These are phyloP conservation scores for Drosophila prostipennis DNA, from an alignment of 2,888 invertebrate species.

Conservation along the genomic window DNA sequence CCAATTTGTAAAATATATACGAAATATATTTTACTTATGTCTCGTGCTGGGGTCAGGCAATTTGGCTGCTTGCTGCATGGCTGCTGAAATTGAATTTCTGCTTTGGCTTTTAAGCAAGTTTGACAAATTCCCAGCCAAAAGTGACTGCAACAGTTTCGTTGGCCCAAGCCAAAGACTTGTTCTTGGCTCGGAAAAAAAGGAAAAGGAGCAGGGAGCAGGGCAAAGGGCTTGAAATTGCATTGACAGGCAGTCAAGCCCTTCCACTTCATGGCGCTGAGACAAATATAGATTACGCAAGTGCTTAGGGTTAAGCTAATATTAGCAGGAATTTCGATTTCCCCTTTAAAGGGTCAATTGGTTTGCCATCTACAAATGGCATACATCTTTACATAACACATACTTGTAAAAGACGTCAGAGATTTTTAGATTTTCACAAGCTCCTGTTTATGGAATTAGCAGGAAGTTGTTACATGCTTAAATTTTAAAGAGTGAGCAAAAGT, in stretches of 20 bases:
- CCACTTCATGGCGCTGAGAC: conserved; percentile 27
- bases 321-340: conserved; percentile 8
- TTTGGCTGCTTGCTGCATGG: conserved; percentile 47
- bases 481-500: neutral
- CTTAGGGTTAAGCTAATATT: conserved; percentile 36
- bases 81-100: conserved; percentile 71
- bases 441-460: conserved; percentile 52
- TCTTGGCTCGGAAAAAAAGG: conserved; percentile 3
- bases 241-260: conserved; percentile 37
- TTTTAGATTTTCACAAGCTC: conserved; percentile 13
- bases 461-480: conserved; percentile 22
- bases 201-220: too few species aligned
- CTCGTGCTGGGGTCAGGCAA: conserved; percentile 40
- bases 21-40: conserved; percentile 62
- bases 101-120: conserved; percentile 65
- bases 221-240: conserved; percentile 28
- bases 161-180: conserved; percentile 18
- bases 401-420: conserved; percentile 39
- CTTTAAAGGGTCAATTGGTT: conserved; percentile 29
- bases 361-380: conserved; percentile 4
- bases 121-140: conserved; percentile 72
- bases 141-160: conserved; percentile 51
- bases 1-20: conserved; percentile 76
- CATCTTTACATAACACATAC: conserved; percentile 10
- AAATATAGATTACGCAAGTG: conserved; percentile 37